Evolutionary conservation across 2,888 invertebrate species (phyloP).

Genomic region (Stenodera caucasica): DNA sequence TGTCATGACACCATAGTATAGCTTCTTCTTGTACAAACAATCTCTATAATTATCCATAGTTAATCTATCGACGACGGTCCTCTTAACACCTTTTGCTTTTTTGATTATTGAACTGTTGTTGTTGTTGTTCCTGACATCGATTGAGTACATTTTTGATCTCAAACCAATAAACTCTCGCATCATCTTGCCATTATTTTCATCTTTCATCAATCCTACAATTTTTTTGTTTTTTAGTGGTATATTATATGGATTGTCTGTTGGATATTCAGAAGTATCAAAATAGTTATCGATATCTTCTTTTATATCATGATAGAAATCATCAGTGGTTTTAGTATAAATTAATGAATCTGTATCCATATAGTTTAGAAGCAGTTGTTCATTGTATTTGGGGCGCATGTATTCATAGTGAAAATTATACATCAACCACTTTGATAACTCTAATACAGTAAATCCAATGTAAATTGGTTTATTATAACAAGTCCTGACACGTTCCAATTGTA

Average conservation of each 20-base stretch:
- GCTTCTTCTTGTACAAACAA: slow-evolving; percentile 16
- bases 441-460: slow-evolving; percentile 49
- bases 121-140: slow-evolving; percentile 11
- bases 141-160: slow-evolving; percentile 19
- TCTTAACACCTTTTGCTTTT: slow-evolving; percentile 13
- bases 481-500: slow-evolving; percentile 42
- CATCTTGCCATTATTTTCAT: slow-evolving; percentile 18
- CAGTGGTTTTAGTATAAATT: too few relatives aligned
- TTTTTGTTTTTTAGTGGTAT: slow-evolving; percentile 14
- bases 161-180: slow-evolving; percentile 23
- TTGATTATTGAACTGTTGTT: slow-evolving; percentile 14
- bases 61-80: not conserved
- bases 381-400: too few relatives aligned
- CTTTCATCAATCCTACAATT: slow-evolving; percentile 21
- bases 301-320: slow-evolving; percentile 18
- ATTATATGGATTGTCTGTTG: slow-evolving; percentile 3
- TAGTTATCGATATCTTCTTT: slow-evolving; percentile 7
- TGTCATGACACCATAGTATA: slow-evolving; percentile 17
- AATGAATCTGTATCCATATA: too few relatives aligned
- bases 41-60: slow-evolving; percentile 16
- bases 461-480: slow-evolving; percentile 49
- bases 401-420: too few relatives aligned
- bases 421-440: too few relatives aligned
- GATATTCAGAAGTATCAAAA: slow-evolving; percentile 21
- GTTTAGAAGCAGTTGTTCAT: too few relatives aligned